phyloP scores from a whole-genome alignment of 2,797 vertebrate genomes.

The Oryzias dopingdopingensis region DNA sequence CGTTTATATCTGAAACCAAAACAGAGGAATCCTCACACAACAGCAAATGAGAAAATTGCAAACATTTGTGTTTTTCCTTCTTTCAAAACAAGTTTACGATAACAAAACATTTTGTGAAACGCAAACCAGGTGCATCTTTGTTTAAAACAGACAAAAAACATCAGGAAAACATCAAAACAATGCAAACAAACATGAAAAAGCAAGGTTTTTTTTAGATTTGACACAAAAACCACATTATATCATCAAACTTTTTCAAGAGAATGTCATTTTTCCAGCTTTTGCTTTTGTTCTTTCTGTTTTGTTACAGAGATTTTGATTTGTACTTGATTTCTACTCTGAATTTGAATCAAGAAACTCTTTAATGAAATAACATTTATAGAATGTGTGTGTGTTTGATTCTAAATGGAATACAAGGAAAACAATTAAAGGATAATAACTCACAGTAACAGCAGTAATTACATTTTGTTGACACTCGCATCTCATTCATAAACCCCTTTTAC shows the following conservation, averaged over 20 bases:
- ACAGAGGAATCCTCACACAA: slow-evolving; percentile 10
- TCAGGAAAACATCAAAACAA: too few relatives aligned
- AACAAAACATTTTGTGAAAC: too few relatives aligned
- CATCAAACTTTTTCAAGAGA: too few relatives aligned
- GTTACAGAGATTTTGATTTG: too few relatives aligned
- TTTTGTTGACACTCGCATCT: slow-evolving; percentile 43
- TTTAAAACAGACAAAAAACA: too few relatives aligned
- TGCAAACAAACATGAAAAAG: not conserved
- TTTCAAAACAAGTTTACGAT: not conserved
- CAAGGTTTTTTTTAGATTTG: not conserved
- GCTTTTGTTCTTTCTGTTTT: too few relatives aligned
- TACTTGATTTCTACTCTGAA: too few relatives aligned
- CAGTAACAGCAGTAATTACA: slow-evolving; percentile 39
- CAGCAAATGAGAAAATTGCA: not conserved
- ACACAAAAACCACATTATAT: not conserved
- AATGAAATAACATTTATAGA: too few relatives aligned
- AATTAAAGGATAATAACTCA: slow-evolving; percentile 8
- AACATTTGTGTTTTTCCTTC: not conserved
- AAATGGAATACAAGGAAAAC: slow-evolving; percentile 45
- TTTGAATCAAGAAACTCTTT: too few relatives aligned
- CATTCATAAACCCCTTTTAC: slow-evolving; percentile 52
- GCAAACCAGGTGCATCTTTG: too few relatives aligned
- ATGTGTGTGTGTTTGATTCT: not conserved
- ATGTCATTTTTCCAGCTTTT: too few relatives aligned
- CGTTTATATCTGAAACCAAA: slow-evolving; percentile 80